Evolutionary conservation across 2,888 invertebrate genomes (phyloP).

Genomic region (Andrena dorsata): DNA sequence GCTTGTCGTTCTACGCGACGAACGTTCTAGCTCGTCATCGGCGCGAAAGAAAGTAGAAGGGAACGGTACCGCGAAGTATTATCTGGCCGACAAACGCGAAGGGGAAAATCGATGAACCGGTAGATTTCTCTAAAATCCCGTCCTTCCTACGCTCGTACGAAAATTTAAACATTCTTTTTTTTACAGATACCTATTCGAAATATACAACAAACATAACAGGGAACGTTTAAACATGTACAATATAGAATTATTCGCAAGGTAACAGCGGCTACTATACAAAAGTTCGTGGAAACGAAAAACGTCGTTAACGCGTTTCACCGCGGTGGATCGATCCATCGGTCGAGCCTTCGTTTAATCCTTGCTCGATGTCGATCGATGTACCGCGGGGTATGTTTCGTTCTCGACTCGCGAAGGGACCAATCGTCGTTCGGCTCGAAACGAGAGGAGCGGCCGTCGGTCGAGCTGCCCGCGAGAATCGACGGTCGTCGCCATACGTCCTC

Average conservation of each 20-base stretch:
- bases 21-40: constrained; percentile 9
- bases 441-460: constrained; percentile 54
- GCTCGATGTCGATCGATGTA: constrained; percentile 51
- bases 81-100: constrained; percentile 50
- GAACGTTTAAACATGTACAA: constrained; percentile 66
- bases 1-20: constrained; percentile 22
- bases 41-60: constrained; percentile 3
- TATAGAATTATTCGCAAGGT: constrained; percentile 64
- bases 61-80: constrained; percentile 42
- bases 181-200: constrained; percentile 58
- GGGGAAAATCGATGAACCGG: constrained; percentile 29
- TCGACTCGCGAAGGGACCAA: constrained; percentile 25
- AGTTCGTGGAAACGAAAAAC: constrained; percentile 45
- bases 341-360: constrained; percentile 2
- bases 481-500: constrained; percentile 29
- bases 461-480: constrained; percentile 47
- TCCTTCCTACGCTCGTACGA: constrained; percentile 39
- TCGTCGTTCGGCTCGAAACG: constrained; percentile 60
- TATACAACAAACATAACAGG: constrained; percentile 70
- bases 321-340: constrained; percentile 23
- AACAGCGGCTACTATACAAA: constrained; percentile 65
- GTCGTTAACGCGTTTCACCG: constrained; percentile 18
- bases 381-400: not conserved
- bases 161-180: constrained; percentile 43
- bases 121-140: constrained; percentile 28